Evolutionary conservation across 2,797 vertebrate species (phyloP).

Genomic region (Hydrophis major): DNA sequence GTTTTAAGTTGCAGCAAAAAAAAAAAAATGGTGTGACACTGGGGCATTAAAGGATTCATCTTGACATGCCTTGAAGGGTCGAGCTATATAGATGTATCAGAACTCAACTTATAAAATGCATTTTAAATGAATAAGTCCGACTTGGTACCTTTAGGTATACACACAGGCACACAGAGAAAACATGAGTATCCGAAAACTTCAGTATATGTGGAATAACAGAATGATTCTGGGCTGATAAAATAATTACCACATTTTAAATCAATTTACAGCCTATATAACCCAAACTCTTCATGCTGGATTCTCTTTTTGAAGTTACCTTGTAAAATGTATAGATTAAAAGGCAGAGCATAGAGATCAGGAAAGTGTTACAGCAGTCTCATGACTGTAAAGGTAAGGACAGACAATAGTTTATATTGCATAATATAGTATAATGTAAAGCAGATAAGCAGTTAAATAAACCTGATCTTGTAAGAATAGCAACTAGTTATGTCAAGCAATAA

Average conservation of each 20-base stretch:
- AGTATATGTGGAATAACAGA: not conserved
- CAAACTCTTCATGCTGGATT: not conserved
- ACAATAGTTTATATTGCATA: not conserved
- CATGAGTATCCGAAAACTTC: not conserved
- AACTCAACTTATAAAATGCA: not conserved
- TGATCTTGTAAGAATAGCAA: not conserved
- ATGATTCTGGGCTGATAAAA: not conserved
- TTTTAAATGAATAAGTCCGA: not conserved
- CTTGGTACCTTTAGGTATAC: too few species aligned
- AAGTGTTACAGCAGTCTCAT: not conserved
- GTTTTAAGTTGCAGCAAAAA: not conserved
- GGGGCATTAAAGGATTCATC: not conserved
- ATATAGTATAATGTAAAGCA: not conserved
- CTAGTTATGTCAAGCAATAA: not conserved
- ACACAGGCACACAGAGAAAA: not conserved
- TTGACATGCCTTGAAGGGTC: not conserved
- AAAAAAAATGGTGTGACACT: not conserved
- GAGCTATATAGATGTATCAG: not conserved
- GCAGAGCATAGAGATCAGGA: not conserved
- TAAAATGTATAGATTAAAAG: not conserved
- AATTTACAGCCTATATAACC: not conserved
- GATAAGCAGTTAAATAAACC: not conserved
- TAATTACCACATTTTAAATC: not conserved
- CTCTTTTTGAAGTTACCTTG: not conserved
- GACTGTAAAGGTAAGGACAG: not conserved